Evolutionary conservation across 2,888 invertebrate genomes (phyloP), one percentile per base, ranked within the genome.

Genomic region (Slavum lentiscoides): DNA sequence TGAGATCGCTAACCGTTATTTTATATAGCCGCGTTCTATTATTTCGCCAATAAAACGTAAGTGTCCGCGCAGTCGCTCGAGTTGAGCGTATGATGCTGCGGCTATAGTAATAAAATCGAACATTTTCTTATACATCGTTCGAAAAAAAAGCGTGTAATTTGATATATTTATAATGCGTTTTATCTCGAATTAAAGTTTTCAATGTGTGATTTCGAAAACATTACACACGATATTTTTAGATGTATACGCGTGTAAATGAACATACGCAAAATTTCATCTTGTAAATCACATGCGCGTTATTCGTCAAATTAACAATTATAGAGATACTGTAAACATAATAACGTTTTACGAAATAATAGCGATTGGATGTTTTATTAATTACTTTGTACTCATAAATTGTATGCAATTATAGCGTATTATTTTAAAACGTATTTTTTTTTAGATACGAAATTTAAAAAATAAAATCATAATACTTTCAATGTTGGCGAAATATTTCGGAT

Each of bases 21-120:
- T 30, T 30, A 30, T 30, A 13, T 13, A 23, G 61, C 21, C 4
- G 21, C n/a, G 53, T 66, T 19, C 11, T 39, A 55, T 74, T 66
- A 39, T 55, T 74, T 74, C 55, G 6, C 37, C 39, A 55, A 74
- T 64, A 74, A 74, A 74, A 74, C 8, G 19, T 58, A 74, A 74
- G 74, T 55, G 13, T 55, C 53, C 5, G 15, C 5, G 15, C 17
- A 53, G 66, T 55, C 21, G 9, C 66, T 55, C 37, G n/a, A 64
- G n/a, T 62, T 53, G 55, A 9, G 61, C 17, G 21, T 66, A 30
- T 39, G 30, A 37, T 17, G 21, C 64, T 37, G 21, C 59, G 11
- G 21, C 21, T 61, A 30, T 30, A 19, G 39, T 8, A 39, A 74
- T 74, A 55, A 74, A 74, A 39, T 55, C 21, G 21, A 66, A 66